Evolutionary conservation across 2,888 invertebrate genomes (phyloP), one percentile per base, ranked within the genome.

Genomic region (Opisthograptis luteolata): DNA sequence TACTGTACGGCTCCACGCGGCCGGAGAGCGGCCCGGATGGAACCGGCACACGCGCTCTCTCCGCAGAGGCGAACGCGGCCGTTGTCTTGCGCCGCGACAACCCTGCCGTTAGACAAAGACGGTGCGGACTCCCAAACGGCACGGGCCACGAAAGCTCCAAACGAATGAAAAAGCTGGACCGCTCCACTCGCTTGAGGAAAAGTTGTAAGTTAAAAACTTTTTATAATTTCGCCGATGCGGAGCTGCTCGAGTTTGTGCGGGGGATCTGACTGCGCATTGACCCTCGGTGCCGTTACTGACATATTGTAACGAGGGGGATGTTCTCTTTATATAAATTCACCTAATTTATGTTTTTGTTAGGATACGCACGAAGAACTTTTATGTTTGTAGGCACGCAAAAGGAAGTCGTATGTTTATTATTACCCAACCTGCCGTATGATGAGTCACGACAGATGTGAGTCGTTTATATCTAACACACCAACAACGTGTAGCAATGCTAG

Each of bases 131-230:
- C 46, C 64, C 57, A 67, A 70, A 69, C 66, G 52, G 58, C 39
- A 22, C 62, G 61, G 66, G 59, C 73, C 64, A 62, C 70, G 62
- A 77, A 76, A 79, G 71, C 79, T 73, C 64, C 73, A 70, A 74
- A 69, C 78, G 75, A 76, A 81, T 75, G 74, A 81, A 81, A 80
- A 81, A 76, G 70, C 77, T 73, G 70, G 72, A 76, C 73, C 66
- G 65, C 72, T 58, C 69, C 69, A 74, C 74, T 78, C 82, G 76
- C 77, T 82, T 76, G 74, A 76, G 78, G 75, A 83, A 86, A 88
- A 88, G 84, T 88, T 88, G 76, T 79, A 84, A 87, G 83, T 89
- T 87, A 81, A 86, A 87, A 90, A 89, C 76, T 89, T 89, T 87
- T 80, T 81, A 88, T 87, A 85, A 89, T 89, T 87, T 80, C 65